These are phyloP conservation scores for Neosilurus mollespiculum DNA, from an alignment of 2,797 vertebrate species.

Conservation along the genomic window DNA sequence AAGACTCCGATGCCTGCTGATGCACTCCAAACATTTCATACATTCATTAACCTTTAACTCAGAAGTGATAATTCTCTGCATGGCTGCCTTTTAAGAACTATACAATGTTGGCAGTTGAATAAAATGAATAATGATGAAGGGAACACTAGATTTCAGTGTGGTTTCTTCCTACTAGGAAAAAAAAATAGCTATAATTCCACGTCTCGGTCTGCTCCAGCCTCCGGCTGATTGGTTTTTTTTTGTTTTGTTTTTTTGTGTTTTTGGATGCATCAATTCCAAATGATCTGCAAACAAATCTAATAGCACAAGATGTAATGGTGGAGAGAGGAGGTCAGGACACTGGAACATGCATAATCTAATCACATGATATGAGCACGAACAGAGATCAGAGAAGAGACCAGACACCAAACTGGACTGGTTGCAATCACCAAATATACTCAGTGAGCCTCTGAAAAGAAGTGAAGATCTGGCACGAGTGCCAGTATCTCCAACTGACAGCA, in stretches of 20 bases:
- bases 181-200: neutral
- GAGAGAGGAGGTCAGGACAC: neutral
- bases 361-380: conserved; percentile 21
- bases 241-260: neutral
- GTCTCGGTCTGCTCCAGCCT: neutral
- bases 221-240: too few relatives aligned
- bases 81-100: conserved; percentile 19
- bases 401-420: conserved; percentile 30
- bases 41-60: conserved; percentile 39
- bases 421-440: conserved; percentile 14
- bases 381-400: conserved; percentile 29
- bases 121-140: neutral
- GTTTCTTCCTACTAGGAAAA: neutral
- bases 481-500: conserved; percentile 41
- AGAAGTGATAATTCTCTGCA: conserved; percentile 7
- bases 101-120: neutral
- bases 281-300: conserved; percentile 29
- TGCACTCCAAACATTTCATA: conserved; percentile 9
- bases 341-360: conserved; percentile 35
- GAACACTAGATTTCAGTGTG: neutral
- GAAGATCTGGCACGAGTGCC: conserved; percentile 36
- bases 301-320: neutral
- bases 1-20: conserved; percentile 12
- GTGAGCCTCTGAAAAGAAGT: conserved; percentile 15
- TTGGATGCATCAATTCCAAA: neutral